These are phyloP conservation scores for Aspidoscelis tigris DNA, from an alignment of 2,113 vertebrate species.

Conservation along the genomic window DNA sequence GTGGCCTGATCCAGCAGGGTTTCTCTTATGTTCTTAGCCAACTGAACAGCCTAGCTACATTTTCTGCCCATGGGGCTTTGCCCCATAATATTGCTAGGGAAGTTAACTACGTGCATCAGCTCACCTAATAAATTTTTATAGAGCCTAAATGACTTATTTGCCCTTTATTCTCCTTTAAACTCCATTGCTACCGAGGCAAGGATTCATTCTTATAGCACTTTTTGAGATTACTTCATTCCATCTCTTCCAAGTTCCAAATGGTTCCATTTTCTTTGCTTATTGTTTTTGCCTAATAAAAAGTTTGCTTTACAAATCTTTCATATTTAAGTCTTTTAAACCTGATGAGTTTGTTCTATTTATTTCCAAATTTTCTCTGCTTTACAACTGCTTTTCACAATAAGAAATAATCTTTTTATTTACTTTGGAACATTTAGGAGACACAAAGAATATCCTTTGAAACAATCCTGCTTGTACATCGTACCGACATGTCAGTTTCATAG, in stretches of 20 bases:
- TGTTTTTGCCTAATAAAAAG: neutral
- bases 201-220: slow-evolving; percentile 21
- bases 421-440: slow-evolving; percentile 33
- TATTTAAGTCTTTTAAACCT: slow-evolving; percentile 23
- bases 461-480: neutral
- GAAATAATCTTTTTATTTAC: slow-evolving; percentile 14
- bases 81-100: neutral
- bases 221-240: slow-evolving; percentile 4
- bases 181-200: neutral
- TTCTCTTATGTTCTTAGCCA: neutral
- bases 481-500: neutral
- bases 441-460: slow-evolving; percentile 20
- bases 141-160: neutral
- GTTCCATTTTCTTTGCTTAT: neutral
- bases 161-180: slow-evolving; percentile 34
- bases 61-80: slow-evolving; percentile 2
- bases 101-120: neutral
- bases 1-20: too few relatives aligned
- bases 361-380: slow-evolving; percentile 54
- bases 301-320: slow-evolving; percentile 21
- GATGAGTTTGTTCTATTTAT: slow-evolving; percentile 49
- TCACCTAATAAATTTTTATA: neutral
- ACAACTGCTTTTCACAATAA: slow-evolving; percentile 46
- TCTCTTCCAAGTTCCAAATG: neutral
- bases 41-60: neutral